Evolutionary conservation across 2,113 vertebrate species (phyloP), one percentile per base, ranked within the genome.

Genomic region (Callocephalon fimbriatum): DNA sequence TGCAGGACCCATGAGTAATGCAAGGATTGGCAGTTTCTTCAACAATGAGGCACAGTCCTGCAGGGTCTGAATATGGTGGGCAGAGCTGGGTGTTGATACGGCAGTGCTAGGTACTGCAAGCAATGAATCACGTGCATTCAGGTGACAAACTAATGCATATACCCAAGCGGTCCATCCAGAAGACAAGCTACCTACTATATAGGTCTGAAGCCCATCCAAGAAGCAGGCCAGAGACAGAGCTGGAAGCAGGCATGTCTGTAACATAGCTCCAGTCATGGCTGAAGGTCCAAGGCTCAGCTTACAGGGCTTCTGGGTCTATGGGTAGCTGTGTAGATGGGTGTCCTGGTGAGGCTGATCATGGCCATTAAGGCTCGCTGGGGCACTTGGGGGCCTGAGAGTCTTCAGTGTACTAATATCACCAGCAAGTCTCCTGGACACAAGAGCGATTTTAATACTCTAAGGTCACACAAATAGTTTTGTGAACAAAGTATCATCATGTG

Each of bases 281-380:
- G 51, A 81, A 81, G n/a, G 44, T 22, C 35, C 38, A 51, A 32
- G 18, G 27, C 51, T 66, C 59, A 81, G 5, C 5, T 72, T n/a
- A 47, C 1, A 1, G 40, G 10, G 25, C 6, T 58, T 6, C 35
- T 26, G 42, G 40, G n/a, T 25, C 23, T 12, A 14, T 0, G n/a
- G 42, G 15, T 66, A 79, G n/a, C 40, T 29, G 27, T 20, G n/a
- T 16, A 35, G 31, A 22, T 51, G 37, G 27, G 44, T 44, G 51
- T 44, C 68, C 32, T 18, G 6, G 21, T 35, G 32, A 58, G 21
- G 56, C 21, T 58, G 32, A 21, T 9, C 48, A 47, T 6, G 12
- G 20, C 23, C 70, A 29, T 27, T 12, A 31, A 51, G n/a, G 58
- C 38, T 68, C 27, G 47, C 0, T 68, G 31, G 50, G 40, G 21